Evolutionary conservation across 1,140 invertebrate genomes (phyloP).

Genomic region (Hycleus cichorii): DNA sequence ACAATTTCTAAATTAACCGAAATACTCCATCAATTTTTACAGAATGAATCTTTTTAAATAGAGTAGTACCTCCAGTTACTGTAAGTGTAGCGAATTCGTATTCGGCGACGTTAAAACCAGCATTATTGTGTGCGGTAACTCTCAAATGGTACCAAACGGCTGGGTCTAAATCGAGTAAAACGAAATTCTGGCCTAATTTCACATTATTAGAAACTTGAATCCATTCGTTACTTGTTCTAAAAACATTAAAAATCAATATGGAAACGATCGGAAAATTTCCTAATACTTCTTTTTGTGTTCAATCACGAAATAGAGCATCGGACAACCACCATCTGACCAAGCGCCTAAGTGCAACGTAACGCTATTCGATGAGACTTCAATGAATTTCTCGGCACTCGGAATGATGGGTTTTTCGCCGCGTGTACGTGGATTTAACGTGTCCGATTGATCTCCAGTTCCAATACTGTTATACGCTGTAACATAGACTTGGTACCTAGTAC

Average conservation of each 20-base stretch:
- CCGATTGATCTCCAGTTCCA: conserved; percentile 80
- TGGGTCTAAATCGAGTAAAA: conserved; percentile 83
- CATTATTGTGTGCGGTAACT: conserved; percentile 93
- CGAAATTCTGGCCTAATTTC: conserved; percentile 82
- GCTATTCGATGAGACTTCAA: conserved; percentile 85
- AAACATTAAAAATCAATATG: conserved; percentile 13
- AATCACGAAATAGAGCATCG: conserved; percentile 92
- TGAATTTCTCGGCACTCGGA: conserved; percentile 79
- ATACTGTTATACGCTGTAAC: conserved; percentile 89
- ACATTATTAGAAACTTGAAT: conserved; percentile 89
- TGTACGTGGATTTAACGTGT: conserved; percentile 77
- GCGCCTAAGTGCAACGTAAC: conserved; percentile 85
- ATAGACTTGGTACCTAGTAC: conserved; percentile 85
- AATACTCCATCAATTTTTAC: no score
- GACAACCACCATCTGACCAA: conserved; percentile 92
- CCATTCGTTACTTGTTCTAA: conserved; percentile 75
- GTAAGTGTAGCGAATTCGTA: conserved; percentile 93
- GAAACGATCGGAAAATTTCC: background rate
- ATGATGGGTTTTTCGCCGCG: conserved; percentile 86
- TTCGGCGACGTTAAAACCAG: conserved; percentile 88
- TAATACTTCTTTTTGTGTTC: conserved; percentile 88
- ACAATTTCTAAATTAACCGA: no score
- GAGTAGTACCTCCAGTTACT: conserved; percentile 74
- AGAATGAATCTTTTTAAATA: no score
- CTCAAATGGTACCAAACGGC: conserved; percentile 87